Percentiles rank a stretch among this genome's conserved stretches.
Conservation (phyloP, 2,797 vertebrate species). For the Mormyrops boulengeri region DNA sequence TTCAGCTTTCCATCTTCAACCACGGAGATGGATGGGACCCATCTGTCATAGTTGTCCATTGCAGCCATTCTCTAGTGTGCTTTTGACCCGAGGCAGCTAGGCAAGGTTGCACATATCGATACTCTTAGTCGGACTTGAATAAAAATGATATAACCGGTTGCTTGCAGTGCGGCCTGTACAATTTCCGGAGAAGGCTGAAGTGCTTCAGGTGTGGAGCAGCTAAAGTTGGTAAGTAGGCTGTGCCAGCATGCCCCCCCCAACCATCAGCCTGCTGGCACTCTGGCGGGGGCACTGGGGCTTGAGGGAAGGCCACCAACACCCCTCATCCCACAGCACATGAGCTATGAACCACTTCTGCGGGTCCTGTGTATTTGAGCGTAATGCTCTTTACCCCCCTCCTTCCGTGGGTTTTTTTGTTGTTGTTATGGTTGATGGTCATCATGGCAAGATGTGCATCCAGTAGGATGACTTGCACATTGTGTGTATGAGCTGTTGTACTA, state of each 20-base stretch:
- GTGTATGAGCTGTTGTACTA: not conserved
- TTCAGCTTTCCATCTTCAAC: not conserved
- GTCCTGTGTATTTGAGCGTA: not conserved
- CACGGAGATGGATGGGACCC: not conserved
- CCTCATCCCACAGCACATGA: not conserved
- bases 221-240: constrained; percentile 84
- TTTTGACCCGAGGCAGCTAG: constrained; percentile 50
- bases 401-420: not conserved
- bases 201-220: constrained; percentile 98
- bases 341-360: not conserved
- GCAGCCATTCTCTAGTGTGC: constrained; percentile 43
- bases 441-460: not conserved
- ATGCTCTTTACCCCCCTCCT: not conserved
- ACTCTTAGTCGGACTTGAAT: constrained; percentile 53
- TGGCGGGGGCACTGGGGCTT: not conserved
- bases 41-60: constrained; percentile 45
- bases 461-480: not conserved
- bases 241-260: constrained; percentile 49
- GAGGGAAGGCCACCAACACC: not conserved
- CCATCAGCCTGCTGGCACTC: not conserved
- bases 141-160: constrained; percentile 71
- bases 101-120: constrained; percentile 49
- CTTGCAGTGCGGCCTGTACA: constrained; percentile 97
- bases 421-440: not conserved
- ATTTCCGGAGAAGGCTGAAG: constrained; percentile 99